Conservation (phyloP, 2,797 vertebrate species). For the Muraenolepis orangiensis region DNA sequence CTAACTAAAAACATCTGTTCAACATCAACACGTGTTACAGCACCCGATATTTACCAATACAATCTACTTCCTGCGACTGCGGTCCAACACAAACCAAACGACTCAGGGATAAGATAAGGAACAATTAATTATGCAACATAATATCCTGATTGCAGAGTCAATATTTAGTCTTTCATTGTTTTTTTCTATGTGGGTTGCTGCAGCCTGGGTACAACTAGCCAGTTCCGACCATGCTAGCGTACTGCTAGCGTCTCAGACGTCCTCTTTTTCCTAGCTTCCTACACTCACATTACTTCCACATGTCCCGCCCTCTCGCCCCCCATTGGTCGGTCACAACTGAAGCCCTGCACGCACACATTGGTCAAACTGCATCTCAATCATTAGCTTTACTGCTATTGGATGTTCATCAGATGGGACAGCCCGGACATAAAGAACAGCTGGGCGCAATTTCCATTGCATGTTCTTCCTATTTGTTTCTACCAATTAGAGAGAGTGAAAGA, state of each 20-base stretch:
- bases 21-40: background rate
- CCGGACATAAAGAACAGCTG: background rate
- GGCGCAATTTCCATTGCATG: background rate
- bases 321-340: too few species aligned
- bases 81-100: slow-evolving; percentile 11
- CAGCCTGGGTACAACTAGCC: background rate
- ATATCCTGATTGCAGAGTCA: background rate
- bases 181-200: slow-evolving; percentile 10
- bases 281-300: too few species aligned
- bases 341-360: too few species aligned
- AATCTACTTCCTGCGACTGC: slow-evolving; percentile 4
- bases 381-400: background rate
- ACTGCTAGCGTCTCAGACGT: too few species aligned
- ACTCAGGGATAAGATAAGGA: background rate
- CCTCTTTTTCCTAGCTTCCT: too few species aligned
- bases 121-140: background rate
- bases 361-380: too few species aligned
- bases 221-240: background rate
- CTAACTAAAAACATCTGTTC: slow-evolving; percentile 7
- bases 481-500: background rate
- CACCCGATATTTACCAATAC: background rate
- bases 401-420: background rate
- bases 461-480: background rate
- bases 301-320: too few species aligned
- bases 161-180: background rate